Percentiles rank a stretch among this genome's conserved stretches.
Conservation (phyloP, 2,888 invertebrate genomes). For the Druceiella hillmani region DNA sequence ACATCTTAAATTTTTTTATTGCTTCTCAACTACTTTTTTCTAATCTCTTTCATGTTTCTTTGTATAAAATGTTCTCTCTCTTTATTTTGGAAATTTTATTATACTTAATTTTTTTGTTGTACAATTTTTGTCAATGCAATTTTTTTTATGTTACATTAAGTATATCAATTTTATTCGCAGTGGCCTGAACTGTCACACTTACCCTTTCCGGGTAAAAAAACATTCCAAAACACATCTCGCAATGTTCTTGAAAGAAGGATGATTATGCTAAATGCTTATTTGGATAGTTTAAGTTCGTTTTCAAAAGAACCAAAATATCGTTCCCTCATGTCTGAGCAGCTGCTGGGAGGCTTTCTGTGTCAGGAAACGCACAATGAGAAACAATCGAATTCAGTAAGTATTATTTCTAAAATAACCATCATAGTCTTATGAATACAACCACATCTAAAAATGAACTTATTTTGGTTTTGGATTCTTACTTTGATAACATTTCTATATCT, state of each 20-base stretch:
- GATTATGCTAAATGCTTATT: constrained; percentile 73
- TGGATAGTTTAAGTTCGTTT: constrained; percentile 56
- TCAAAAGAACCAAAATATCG: constrained; percentile 39
- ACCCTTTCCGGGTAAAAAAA: constrained; percentile 87
- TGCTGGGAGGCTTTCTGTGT: constrained; percentile 45
- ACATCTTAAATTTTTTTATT: no score
- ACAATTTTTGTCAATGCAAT: no score
- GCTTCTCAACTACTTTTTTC: no score
- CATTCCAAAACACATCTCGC: constrained; percentile 88
- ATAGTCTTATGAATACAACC: no score
- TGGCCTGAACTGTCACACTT: constrained; percentile 73
- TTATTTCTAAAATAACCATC: no score
- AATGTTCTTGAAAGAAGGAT: constrained; percentile 80
- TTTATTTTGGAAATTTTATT: no score
- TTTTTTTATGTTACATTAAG: no score
- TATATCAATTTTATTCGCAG: constrained; percentile 37
- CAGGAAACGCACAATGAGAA: constrained; percentile 43
- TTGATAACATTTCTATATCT: not conserved
- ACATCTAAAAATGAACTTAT: no score
- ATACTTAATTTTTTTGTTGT: no score
- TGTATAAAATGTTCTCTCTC: no score
- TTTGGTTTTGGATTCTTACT: no score
- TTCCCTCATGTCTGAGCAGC: constrained; percentile 36
- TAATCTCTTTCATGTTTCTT: no score
- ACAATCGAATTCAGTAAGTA: constrained; percentile 39